Conservation (phyloP, 2,888 invertebrate species). For the Slavum lentiscoides region DNA sequence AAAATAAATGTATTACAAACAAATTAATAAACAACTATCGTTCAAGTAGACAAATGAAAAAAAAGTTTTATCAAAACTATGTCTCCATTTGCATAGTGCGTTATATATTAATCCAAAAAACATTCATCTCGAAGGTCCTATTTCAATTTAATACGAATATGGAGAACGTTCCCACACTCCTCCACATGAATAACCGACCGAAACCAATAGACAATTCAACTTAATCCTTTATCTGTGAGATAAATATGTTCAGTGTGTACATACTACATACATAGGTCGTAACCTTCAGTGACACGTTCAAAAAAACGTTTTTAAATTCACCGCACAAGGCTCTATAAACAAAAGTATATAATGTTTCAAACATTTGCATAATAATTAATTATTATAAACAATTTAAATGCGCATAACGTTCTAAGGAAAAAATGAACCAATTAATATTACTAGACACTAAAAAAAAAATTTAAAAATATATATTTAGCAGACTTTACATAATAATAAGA, state of each 20-base stretch:
- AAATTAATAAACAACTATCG: too few relatives aligned
- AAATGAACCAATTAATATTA: not conserved
- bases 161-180: not conserved
- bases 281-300: slow-evolving; percentile 5
- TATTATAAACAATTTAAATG: not conserved
- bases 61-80: too few relatives aligned
- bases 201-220: not conserved
- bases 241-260: not conserved
- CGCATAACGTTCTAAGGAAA: not conserved
- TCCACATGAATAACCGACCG: not conserved
- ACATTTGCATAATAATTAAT: slow-evolving; percentile 6
- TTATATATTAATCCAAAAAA: not conserved
- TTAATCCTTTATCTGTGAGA: not conserved
- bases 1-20: too few relatives aligned
- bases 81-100: too few relatives aligned
- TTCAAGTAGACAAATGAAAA: not conserved
- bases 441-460: not conserved
- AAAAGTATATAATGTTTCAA: not conserved
- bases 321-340: not conserved
- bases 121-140: slow-evolving; percentile 11
- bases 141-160: slow-evolving; percentile 5
- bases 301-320: slow-evolving; percentile 2
- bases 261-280: too few relatives aligned
- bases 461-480: not conserved
- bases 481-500: not conserved